Conservation (phyloP, 1,140 invertebrate genomes). For the Drosophila tristis region DNA sequence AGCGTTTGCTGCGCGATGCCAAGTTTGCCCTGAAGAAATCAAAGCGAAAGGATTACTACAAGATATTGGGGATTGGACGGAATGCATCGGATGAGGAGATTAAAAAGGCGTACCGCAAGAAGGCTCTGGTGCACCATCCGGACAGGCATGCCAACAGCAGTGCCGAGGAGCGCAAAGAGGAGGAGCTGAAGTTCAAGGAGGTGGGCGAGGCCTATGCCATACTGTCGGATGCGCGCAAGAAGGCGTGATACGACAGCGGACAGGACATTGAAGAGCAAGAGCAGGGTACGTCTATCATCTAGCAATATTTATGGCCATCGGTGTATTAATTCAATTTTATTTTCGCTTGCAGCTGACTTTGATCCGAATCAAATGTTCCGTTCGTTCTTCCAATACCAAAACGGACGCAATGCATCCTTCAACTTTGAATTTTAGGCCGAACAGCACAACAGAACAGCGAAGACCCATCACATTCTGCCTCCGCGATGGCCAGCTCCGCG, state of each 20-base stretch:
- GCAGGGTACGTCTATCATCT: conserved; percentile 47
- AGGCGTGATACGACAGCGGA: conserved; percentile 95
- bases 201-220: conserved; percentile 98
- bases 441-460: conserved; percentile 71
- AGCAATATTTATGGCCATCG: not conserved
- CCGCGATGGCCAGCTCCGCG: conserved; percentile 33
- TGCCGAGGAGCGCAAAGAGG: conserved; percentile 92
- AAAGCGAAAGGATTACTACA: conserved; percentile 99
- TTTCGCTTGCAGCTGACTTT: conserved; percentile 64
- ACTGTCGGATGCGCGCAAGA: conserved; percentile 96
- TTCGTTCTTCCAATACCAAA: conserved; percentile 76
- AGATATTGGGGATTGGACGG: conserved; percentile 95
- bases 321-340: conserved; percentile 1
- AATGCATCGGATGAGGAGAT: conserved; percentile 96
- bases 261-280: conserved; percentile 91
- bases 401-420: conserved; percentile 60
- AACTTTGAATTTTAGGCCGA: conserved; percentile 74
- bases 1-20: conserved; percentile 91
- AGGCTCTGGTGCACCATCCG: conserved; percentile 94
- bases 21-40: conserved; percentile 94
- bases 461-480: conserved; percentile 30
- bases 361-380: conserved; percentile 83
- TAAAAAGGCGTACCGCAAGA: conserved; percentile 97
- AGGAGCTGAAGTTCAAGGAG: conserved; percentile 98
- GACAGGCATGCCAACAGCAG: conserved; percentile 95